Base-by-base conservation (phyloP, 1,140 invertebrate genomes). In the Pseudomyrmex dendroicus region DNA sequence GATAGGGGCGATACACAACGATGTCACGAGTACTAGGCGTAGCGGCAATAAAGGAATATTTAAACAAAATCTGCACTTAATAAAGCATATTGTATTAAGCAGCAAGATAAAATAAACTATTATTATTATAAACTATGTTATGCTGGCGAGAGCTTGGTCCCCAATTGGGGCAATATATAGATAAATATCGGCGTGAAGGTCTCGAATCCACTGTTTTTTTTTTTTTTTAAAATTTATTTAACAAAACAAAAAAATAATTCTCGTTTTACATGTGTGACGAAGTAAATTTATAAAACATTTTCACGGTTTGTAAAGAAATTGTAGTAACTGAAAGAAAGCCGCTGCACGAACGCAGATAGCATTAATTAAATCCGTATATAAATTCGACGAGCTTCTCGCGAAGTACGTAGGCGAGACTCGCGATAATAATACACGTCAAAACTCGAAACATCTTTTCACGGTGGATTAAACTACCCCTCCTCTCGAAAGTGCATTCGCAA, bases 131-230 rank as follows among this genome's bases (percentile, higher is more conserved):
- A 89, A 78, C 92, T 91, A 91, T 89, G 66, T 90, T 91, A 92
- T 90, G 89, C 92, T 93, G 93, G 93, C 93, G 87, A 94, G 90
- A 93, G 83, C 86, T 92, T 91, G 93, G 93, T 89, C 90, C 89
- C 92, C 91, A 93, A 89, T 88, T 88, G 93, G 93, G 90, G 92
- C 92, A 94, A 94, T 94, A 94, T 94, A 35, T 94, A 93, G 90
- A 93, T 93, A 94, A 94, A 94, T 94, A 94, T 94, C 94, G 93
- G 93, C 91, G 90, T 90, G 73, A 86, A 68, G 50, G 72, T 86
- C 35, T 85, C 54, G 17, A 76, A 86, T 82, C 70, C 57, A 35
- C 50, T 85, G 5, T 56, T 66, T 83, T 50, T 25, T 73, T 80
- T 52, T 35, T 67, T 73, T 46, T 10, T 67, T 82, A n/a, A 35